phyloP scores from a whole-genome alignment of 2,888 invertebrate species.

The Thymelicus lineola region DNA sequence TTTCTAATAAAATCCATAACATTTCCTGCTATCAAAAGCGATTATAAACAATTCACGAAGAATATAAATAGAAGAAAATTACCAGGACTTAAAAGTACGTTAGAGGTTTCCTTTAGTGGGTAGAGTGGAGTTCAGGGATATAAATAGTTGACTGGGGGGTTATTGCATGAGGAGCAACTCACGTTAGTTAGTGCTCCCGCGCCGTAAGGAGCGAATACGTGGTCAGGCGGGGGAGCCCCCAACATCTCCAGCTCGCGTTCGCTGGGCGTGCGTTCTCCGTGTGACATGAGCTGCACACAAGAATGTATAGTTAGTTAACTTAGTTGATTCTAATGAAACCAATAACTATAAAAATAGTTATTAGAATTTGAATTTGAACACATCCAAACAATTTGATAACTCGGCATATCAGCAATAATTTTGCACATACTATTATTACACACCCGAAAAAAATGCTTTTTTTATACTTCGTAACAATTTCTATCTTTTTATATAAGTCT shows the following conservation, averaged over 20 bases:
- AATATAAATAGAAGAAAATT: constrained; percentile 12
- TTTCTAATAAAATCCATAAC: not conserved
- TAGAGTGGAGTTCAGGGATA: constrained; percentile 30
- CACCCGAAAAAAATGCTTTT: no score
- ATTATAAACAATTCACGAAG: constrained; percentile 4
- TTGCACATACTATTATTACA: no score
- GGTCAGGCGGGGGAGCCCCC: constrained; percentile 85
- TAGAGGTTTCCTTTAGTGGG: constrained; percentile 25
- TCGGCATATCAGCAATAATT: no score
- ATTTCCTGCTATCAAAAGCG: constrained; percentile 1
- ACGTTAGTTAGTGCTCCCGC: constrained; percentile 88
- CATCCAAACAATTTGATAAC: no score
- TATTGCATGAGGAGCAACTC: constrained; percentile 51
- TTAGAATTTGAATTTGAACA: no score
- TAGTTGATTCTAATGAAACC: no score
- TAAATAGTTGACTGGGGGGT: constrained; percentile 31
- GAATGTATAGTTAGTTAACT: not conserved
- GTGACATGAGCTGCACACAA: constrained; percentile 86
- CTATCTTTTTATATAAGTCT: no score
- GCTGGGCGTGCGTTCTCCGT: constrained; percentile 89
- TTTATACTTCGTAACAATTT: not conserved
- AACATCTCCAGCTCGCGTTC: constrained; percentile 81
- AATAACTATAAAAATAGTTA: no score
- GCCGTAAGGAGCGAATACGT: constrained; percentile 87
- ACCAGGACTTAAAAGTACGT: not conserved